These are phyloP conservation scores for Fragum whitleyi DNA, from an alignment of 2,888 invertebrate species.

Conservation along the genomic window DNA sequence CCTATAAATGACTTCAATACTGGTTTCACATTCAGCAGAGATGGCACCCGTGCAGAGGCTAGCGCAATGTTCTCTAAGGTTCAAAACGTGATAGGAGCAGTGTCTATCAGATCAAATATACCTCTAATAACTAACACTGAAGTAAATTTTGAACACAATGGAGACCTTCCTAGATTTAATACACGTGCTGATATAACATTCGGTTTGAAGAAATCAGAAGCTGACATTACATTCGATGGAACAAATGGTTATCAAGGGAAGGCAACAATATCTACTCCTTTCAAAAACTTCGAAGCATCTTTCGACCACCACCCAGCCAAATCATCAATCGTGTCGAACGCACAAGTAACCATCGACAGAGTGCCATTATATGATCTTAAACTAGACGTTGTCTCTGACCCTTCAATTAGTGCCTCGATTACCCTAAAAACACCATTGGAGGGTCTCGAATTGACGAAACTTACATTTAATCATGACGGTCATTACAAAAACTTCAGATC, in stretches of 20 bases:
- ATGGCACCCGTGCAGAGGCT: slow-evolving; percentile 32
- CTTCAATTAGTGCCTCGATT: neutral
- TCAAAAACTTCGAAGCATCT: neutral
- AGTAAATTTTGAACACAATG: neutral
- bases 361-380: neutral
- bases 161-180: slow-evolving; percentile 1
- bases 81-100: slow-evolving; percentile 15
- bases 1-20: slow-evolving; percentile 40
- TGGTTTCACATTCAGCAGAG: slow-evolving; percentile 11
- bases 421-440: slow-evolving; percentile 53
- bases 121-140: neutral
- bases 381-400: neutral
- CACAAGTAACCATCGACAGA: neutral
- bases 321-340: neutral
- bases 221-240: slow-evolving; percentile 31
- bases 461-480: slow-evolving; percentile 53
- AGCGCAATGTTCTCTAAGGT: slow-evolving; percentile 24
- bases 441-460: slow-evolving; percentile 40
- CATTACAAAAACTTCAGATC: slow-evolving; percentile 52
- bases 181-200: slow-evolving; percentile 31
- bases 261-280: neutral
- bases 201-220: slow-evolving; percentile 17
- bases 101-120: slow-evolving; percentile 20
- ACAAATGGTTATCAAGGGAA: slow-evolving; percentile 34
- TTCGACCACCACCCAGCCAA: neutral